A percentile compares a stretch with the other conserved stretches of the same genome.
phyloP scores from a whole-genome alignment of 2,797 vertebrate genomes.

The Nannoperca australis region DNA sequence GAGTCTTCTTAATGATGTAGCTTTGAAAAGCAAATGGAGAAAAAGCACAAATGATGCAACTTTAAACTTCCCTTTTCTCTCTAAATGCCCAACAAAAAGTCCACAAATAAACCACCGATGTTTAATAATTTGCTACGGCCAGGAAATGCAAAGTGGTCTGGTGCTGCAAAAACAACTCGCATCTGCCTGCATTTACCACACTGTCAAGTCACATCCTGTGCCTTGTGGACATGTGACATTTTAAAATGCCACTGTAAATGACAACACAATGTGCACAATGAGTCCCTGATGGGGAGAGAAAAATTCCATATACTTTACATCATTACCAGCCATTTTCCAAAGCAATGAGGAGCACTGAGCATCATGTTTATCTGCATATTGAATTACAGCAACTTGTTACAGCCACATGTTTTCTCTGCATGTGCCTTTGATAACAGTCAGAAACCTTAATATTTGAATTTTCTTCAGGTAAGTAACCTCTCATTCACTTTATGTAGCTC shows the following conservation, averaged over 20 bases:
- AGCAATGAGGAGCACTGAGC: background rate
- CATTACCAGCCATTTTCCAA: constrained; percentile 32
- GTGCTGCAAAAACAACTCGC: constrained; percentile 55
- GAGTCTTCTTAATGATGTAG: constrained; percentile 30
- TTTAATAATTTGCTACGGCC: constrained; percentile 44
- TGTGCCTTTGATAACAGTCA: background rate
- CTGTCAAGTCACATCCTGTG: constrained; percentile 73
- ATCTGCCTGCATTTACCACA: constrained; percentile 62
- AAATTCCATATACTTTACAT: constrained; percentile 46
- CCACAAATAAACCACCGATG: constrained; percentile 9
- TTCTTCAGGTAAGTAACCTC: background rate
- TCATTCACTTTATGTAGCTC: constrained; percentile 3
- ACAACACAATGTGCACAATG: constrained; percentile 47
- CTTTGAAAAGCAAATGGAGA: constrained; percentile 4
- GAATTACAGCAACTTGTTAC: constrained; percentile 7
- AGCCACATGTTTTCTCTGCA: background rate
- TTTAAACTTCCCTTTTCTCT: constrained; percentile 52
- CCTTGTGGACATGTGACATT: constrained; percentile 74
- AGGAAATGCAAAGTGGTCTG: constrained; percentile 58
- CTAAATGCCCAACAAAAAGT: constrained; percentile 27
- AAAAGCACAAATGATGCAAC: constrained; percentile 25
- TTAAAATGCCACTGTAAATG: constrained; percentile 73
- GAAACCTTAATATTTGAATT: constrained; percentile 6
- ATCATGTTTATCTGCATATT: constrained; percentile 2
- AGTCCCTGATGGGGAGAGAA: constrained; percentile 33